phyloP scores from a whole-genome alignment of 1,140 invertebrate species.

The Drosophila subobscura region DNA sequence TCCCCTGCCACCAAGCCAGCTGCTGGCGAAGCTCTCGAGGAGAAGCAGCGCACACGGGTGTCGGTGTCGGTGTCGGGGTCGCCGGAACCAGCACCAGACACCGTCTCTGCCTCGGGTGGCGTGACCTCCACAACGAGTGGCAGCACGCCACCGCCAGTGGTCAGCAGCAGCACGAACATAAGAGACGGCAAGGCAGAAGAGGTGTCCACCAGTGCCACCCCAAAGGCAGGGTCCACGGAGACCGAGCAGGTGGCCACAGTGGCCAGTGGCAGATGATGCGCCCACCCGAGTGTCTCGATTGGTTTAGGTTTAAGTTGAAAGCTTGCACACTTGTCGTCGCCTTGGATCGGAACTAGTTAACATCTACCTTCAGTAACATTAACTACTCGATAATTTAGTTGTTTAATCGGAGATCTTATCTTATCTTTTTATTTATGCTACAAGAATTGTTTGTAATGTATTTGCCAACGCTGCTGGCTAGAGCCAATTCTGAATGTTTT shows the following conservation, averaged over 20 bases:
- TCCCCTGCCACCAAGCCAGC: conserved; percentile 17
- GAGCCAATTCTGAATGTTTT: conserved; percentile 61
- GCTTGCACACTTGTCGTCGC: conserved; percentile 5
- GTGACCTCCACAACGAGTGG: conserved; percentile 81
- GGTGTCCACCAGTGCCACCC: conserved; percentile 68
- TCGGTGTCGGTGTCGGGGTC: conserved; percentile 33
- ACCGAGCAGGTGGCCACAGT: conserved; percentile 20
- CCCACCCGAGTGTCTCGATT: neutral
- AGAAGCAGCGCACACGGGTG: conserved; percentile 39
- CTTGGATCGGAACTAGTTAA: conserved; percentile 75
- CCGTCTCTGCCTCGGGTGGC: conserved; percentile 53
- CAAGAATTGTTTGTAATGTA: conserved; percentile 72
- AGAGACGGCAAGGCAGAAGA: conserved; percentile 38
- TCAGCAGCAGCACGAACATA: conserved; percentile 77
- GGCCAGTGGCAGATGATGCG: conserved; percentile 52
- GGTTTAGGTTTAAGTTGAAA: conserved; percentile 45
- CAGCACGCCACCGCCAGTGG: conserved; percentile 72
- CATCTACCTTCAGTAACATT: conserved; percentile 76
- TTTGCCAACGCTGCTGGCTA: conserved; percentile 58
- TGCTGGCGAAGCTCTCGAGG: conserved; percentile 12
- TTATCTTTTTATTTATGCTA: conserved; percentile 51
- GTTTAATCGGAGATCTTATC: conserved; percentile 57
- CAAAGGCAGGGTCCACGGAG: conserved; percentile 24
- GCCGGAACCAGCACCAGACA: conserved; percentile 43
- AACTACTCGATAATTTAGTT: conserved; percentile 65